Evolutionary conservation across 1,140 invertebrate genomes (phyloP).

Genomic region (Acromyrmex charruanus): DNA sequence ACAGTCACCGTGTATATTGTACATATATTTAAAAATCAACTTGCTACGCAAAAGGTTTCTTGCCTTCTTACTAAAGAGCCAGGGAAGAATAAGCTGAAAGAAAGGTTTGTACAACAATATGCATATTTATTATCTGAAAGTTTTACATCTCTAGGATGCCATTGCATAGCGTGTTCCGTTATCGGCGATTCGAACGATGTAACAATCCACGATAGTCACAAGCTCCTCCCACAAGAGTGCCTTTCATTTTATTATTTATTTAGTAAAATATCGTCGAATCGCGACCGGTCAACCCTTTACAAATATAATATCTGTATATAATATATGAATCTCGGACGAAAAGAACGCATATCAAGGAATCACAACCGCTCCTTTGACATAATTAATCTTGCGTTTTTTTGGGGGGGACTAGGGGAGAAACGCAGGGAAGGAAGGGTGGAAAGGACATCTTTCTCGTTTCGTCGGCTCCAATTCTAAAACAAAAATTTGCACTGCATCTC

Average conservation of each 20-base stretch:
- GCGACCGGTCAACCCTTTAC: constrained; percentile 77
- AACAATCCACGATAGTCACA: constrained; percentile 59
- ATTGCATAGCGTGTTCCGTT: constrained; percentile 76
- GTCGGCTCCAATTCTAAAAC: constrained; percentile 19
- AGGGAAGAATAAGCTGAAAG: background rate
- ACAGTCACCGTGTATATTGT: too few species aligned
- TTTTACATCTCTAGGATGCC: constrained; percentile 83
- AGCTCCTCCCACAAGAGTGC: background rate
- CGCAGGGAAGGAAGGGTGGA: background rate
- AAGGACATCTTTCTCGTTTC: constrained; percentile 22
- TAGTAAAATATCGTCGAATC: constrained; percentile 75
- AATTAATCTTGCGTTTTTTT: constrained; percentile 32
- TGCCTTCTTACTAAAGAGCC: background rate
- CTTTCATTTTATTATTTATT: constrained; percentile 43
- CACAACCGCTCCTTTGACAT: constrained; percentile 73
- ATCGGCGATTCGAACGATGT: constrained; percentile 74
- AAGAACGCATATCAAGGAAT: constrained; percentile 66
- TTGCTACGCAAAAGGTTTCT: background rate
- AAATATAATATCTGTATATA: constrained; percentile 79
- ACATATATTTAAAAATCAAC: background rate
- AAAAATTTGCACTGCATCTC: constrained; percentile 31
- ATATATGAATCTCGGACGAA: constrained; percentile 73
- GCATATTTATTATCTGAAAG: constrained; percentile 86
- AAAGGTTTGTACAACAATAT: constrained; percentile 84
- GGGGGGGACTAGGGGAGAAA: constrained; percentile 17